phyloP scores from a whole-genome alignment of 2,888 invertebrate genomes.

The Cremastinae sp. region DNA sequence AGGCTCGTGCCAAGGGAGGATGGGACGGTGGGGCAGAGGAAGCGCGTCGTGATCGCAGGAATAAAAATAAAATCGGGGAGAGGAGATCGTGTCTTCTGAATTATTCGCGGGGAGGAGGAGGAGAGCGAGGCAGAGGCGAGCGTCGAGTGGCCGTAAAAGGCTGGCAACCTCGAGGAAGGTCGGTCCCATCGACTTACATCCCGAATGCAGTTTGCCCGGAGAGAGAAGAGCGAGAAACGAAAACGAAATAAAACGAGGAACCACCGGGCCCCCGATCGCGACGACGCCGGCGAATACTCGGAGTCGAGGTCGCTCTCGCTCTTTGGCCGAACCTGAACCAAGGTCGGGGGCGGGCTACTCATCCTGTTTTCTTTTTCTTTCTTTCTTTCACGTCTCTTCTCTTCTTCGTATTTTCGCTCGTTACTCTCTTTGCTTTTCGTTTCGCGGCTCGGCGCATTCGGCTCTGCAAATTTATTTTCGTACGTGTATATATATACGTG shows the following conservation, averaged over 20 bases:
- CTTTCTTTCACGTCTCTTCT: no score
- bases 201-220: slow-evolving; percentile 68
- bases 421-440: slow-evolving; percentile 46
- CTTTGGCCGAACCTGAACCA: slow-evolving; percentile 70
- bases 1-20: no score
- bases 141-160: slow-evolving; percentile 63
- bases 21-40: no score
- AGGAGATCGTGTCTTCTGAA: slow-evolving; percentile 41
- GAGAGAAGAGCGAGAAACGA: slow-evolving; percentile 65
- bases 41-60: background rate
- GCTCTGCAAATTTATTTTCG: slow-evolving; percentile 27
- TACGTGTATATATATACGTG: background rate
- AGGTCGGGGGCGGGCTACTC: slow-evolving; percentile 74
- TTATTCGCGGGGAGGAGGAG: slow-evolving; percentile 30
- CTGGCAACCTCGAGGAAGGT: slow-evolving; percentile 69
- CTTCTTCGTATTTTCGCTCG: slow-evolving; percentile 10
- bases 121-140: slow-evolving; percentile 44
- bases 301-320: slow-evolving; percentile 68
- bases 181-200: slow-evolving; percentile 64
- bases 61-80: background rate
- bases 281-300: slow-evolving; percentile 46
- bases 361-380: slow-evolving; percentile 29
- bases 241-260: slow-evolving; percentile 58
- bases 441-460: slow-evolving; percentile 58
- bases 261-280: slow-evolving; percentile 42